These are phyloP conservation scores for Agapornis canus DNA, from an alignment of 2,797 vertebrate species.

Conservation along the genomic window DNA sequence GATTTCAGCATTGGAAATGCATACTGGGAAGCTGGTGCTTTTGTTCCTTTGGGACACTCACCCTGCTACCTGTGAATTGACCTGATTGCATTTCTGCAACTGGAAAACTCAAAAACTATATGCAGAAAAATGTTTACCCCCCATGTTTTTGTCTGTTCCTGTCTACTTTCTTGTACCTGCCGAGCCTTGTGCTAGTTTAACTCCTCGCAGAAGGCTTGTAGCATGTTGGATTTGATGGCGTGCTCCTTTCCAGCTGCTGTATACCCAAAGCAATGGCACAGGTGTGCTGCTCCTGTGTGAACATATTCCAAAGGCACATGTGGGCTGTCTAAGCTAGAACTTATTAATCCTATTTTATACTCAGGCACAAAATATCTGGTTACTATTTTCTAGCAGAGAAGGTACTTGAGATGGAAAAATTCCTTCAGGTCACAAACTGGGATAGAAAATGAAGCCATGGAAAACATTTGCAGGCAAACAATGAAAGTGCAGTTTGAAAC, in stretches of 20 bases:
- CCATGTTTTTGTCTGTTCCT: background rate
- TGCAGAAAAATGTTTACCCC: background rate
- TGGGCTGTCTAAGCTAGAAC: background rate
- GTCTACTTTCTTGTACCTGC: background rate
- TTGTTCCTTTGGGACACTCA: background rate
- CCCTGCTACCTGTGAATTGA: background rate
- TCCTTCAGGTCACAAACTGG: background rate
- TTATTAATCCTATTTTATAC: background rate
- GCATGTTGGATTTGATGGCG: fast-evolving
- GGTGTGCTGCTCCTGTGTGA: background rate
- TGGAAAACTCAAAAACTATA: background rate
- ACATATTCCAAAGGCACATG: background rate
- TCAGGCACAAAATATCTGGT: background rate
- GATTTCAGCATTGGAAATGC: background rate
- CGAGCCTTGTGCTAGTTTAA: background rate
- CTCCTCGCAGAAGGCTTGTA: background rate
- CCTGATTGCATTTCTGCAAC: background rate
- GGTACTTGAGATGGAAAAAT: background rate
- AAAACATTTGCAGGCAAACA: slow-evolving; percentile 3
- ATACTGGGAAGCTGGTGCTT: background rate
- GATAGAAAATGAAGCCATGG: background rate
- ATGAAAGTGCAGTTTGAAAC: background rate
- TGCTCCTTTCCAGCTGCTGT: background rate
- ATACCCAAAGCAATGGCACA: background rate
- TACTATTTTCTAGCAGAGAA: background rate